phyloP scores from a whole-genome alignment of 1,140 invertebrate genomes.

The Spodoptera frugiperda region DNA sequence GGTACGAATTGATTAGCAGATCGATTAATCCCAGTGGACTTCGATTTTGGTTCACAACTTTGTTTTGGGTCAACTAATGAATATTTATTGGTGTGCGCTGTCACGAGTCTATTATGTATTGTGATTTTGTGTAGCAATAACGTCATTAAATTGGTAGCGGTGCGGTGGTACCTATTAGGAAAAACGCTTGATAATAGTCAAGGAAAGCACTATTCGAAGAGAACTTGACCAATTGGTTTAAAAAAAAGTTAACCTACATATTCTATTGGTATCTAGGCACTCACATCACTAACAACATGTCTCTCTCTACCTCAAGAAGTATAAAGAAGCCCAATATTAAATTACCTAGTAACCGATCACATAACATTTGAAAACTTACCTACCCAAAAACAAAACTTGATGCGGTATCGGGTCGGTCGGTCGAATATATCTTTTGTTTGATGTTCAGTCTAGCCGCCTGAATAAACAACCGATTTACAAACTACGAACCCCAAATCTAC shows the following conservation, averaged over 20 bases:
- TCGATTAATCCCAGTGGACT: constrained; percentile 38
- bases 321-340: too few species aligned
- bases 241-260: too few species aligned
- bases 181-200: too few species aligned
- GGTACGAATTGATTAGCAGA: constrained; percentile 47
- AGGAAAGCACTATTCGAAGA: too few species aligned
- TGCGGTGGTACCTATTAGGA: too few species aligned
- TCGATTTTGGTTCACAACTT: constrained; percentile 23
- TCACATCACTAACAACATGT: too few species aligned
- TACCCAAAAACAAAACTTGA: background rate
- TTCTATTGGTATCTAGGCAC: too few species aligned
- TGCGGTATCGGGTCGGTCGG: too few species aligned
- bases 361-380: too few species aligned
- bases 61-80: constrained; percentile 26
- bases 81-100: constrained; percentile 22
- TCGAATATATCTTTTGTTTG: background rate
- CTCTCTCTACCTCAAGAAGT: too few species aligned
- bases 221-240: too few species aligned
- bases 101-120: background rate
- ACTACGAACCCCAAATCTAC: background rate
- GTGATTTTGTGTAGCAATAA: background rate
- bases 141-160: background rate
- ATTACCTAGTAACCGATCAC: too few species aligned
- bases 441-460: background rate
- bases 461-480: constrained; percentile 1